A percentile compares a stretch with the other conserved stretches of the same genome.
Conservation (phyloP, 1,140 invertebrate species). For the Piezodorus guildinii region DNA sequence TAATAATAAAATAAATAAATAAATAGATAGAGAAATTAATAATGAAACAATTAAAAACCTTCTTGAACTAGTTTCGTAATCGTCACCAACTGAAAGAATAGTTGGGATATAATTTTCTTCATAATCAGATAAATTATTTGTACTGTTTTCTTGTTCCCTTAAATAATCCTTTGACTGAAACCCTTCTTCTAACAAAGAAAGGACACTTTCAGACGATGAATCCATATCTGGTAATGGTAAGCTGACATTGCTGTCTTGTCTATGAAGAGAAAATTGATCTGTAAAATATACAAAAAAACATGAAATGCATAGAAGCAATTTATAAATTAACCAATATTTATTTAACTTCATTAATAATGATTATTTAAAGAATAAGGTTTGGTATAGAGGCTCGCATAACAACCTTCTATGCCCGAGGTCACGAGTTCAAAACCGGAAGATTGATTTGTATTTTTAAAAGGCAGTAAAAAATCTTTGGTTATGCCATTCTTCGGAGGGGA, state of each 20-base stretch:
- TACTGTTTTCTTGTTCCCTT: not conserved
- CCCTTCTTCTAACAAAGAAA: slow-evolving; percentile 15
- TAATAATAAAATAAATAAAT: not conserved
- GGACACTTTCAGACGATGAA: slow-evolving; percentile 5
- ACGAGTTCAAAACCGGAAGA: no score
- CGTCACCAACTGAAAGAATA: not conserved
- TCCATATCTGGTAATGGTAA: not conserved
- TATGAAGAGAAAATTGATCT: slow-evolving; percentile 10
- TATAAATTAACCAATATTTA: no score
- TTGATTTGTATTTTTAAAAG: no score
- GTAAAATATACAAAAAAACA: not conserved
- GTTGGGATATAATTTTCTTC: not conserved
- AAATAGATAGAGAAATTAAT: not conserved
- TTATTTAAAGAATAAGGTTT: no score
- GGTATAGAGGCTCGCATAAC: no score
- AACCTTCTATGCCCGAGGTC: no score
- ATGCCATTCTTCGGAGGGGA: no score
- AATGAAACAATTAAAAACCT: not conserved
- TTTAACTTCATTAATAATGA: no score
- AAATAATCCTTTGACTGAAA: not conserved
- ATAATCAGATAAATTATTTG: not conserved
- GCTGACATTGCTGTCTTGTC: slow-evolving; percentile 11
- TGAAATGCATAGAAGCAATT: no score
- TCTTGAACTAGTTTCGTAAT: not conserved
- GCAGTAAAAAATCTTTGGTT: no score